Percentiles rank a stretch among this genome's conserved stretches.
Evolutionary conservation across 2,113 vertebrate species (phyloP).

Genomic region (Apistogramma diplotaenia): DNA sequence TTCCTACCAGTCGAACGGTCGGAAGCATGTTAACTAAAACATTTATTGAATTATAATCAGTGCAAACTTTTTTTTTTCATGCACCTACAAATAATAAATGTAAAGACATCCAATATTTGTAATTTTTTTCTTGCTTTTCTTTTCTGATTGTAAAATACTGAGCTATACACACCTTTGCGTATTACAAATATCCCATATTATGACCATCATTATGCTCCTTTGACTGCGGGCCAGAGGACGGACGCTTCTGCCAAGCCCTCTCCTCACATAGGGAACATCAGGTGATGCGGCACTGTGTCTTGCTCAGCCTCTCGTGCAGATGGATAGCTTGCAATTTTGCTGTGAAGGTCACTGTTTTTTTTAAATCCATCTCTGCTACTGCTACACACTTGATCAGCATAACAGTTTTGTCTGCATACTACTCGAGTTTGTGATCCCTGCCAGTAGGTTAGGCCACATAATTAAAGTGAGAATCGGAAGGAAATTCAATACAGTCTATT

Average conservation of each 20-base stretch:
- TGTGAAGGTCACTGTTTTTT: constrained; percentile 54
- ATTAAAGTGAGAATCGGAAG: constrained; percentile 56
- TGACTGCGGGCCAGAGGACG: neutral
- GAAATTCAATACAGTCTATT: constrained; percentile 58
- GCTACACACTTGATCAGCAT: constrained; percentile 58
- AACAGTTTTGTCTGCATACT: constrained; percentile 51
- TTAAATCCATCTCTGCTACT: constrained; percentile 25
- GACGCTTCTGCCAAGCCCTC: neutral
- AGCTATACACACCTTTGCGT: neutral
- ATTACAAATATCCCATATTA: neutral
- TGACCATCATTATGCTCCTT: neutral
- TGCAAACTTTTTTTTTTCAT: no score
- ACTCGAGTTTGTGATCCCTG: constrained; percentile 9
- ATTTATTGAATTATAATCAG: no score
- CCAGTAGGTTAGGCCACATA: constrained; percentile 62
- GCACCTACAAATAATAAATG: neutral
- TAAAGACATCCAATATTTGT: neutral
- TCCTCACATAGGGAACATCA: neutral
- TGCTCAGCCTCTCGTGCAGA: constrained; percentile 10
- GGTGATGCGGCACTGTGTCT: neutral
- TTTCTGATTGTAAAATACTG: neutral
- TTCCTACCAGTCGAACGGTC: neutral
- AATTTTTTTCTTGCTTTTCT: neutral
- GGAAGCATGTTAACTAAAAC: no score
- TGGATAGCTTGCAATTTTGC: constrained; percentile 17